Base-by-base conservation (phyloP, 2,113 vertebrate genomes). In the Myodes glareolus region DNA sequence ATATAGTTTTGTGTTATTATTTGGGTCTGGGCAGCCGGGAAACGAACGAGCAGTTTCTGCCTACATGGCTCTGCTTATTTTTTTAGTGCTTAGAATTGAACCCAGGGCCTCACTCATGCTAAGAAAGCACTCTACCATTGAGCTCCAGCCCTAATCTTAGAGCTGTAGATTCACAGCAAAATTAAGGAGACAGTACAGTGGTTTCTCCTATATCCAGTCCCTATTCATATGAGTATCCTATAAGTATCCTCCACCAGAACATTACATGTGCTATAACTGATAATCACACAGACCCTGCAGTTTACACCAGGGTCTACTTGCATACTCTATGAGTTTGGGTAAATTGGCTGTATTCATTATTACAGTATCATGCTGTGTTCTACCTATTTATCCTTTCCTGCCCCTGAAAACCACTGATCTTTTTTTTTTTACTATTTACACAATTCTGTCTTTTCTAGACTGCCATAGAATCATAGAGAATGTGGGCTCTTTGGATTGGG, bases 361-460 rank as follows among this genome's bases (percentile, higher is more conserved):
- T 68, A 78, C 0, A 85, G 70, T 27, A 70, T 50, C 5, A 67
- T 29, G 75, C 0, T 92, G 17, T 75, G 36, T 50, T 95, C 78
- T 23, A 7, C 27, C 67, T 63, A 16, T 47, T 91, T 61, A 81
- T 77, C 68, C 23, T 11, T 47, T 7, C 21, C 4, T 19, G 1
- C 16, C 29, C 7, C 65, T 55, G 45, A 80, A 25, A 95, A 89
- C 36, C 31, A 87, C 78, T 52, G 13, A 52, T 70, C 13, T 70
- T 92, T 93, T 90, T 75, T 9, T 73, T 93, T 93, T 90, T 76
- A 86, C 14, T 84, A 4, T 78, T 19, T 67, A 50, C 31, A 65
- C 19, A 92, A 52, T 77, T 82, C 55, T 92, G 42, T 39, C 81
- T 92, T 92, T 95, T 91, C 58, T 52, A 95, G 72, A 91, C 47